Base-by-base conservation (phyloP, 2,888 invertebrate genomes). In the Meandrusa payeni region DNA sequence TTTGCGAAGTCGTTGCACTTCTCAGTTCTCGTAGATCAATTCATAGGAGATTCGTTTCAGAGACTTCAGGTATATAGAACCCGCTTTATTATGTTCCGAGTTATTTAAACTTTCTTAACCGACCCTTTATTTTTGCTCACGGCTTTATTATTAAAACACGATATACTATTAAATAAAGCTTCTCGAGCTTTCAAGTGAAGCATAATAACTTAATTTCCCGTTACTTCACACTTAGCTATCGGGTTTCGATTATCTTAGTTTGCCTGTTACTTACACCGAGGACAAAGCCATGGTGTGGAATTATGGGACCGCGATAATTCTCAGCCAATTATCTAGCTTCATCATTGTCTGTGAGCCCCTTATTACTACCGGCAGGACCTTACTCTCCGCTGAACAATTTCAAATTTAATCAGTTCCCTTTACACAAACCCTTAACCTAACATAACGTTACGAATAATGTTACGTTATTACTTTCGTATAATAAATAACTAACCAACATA, bases 251-350 rank as follows among this genome's bases (percentile, higher is more conserved):
- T 20, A 28, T 37, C 19, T 26, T 10, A 12, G 7, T 20, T 37
- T 7, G 37, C 37, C 20, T 29, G 20, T 34, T 28, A 37, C 42
- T 43, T 43, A 37, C 19, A 20, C 19, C 28, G 23, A 11, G 17
- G 33, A 29, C 42, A 6, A 24, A 20, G 10, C 51, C 15, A 17
- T 53, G 52, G 55, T 57, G 56, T 56, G 51, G 61, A 61, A 53
- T 60, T 61, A 64, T 61, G 54, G 51, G 48, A 13, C 52, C 53
- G 52, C 52, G 54, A 54, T 52, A 49, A 57, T 50, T 38, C 45
- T 53, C 15, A 45, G 55, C 56, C 58, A 62, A 62, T 64, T 61
- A 64, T 52, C 49, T 51, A 39, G 42, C 47, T 39, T 33, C 39
- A 47, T 52, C 48, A 48, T 49, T 51, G 49, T 50, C 47, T 44